phyloP scores from a whole-genome alignment of 2,113 vertebrate species.

The Mugil cephalus region DNA sequence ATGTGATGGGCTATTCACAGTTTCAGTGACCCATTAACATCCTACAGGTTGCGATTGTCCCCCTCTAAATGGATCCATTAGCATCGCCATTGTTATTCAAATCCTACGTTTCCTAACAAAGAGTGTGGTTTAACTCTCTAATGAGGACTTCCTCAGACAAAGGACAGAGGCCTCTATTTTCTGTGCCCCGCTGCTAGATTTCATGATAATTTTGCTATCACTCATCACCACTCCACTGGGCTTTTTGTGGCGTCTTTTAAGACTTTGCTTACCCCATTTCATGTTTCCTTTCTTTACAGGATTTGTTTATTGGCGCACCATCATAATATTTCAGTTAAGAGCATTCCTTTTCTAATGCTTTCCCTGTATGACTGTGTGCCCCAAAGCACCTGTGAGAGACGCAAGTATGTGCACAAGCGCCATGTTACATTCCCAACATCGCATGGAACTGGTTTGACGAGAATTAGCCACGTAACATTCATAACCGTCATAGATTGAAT shows the following conservation, averaged over 20 bases:
- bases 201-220: not conserved
- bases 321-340: not conserved
- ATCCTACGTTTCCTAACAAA: conserved; percentile 82
- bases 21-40: conserved; percentile 84
- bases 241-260: not conserved
- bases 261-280: not conserved
- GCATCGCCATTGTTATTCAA: conserved; percentile 86
- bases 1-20: conserved; percentile 84
- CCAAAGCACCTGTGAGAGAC: not conserved
- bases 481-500: not conserved
- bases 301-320: not conserved
- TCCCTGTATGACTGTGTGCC: too few relatives aligned
- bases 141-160: conserved; percentile 79
- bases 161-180: conserved; percentile 69
- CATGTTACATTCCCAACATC: not conserved
- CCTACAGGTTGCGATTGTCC: conserved; percentile 81
- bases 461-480: not conserved
- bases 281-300: not conserved
- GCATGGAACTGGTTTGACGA: not conserved
- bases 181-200: conserved; percentile 39
- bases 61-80: conserved; percentile 77
- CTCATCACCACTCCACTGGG: not conserved
- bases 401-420: not conserved
- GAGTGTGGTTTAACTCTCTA: conserved; percentile 82
- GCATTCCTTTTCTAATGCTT: not conserved